Evolutionary conservation across 2,888 invertebrate genomes (phyloP), one percentile per base, ranked within the genome.

Genomic region (Ashinkailepas kermadecensis): DNA sequence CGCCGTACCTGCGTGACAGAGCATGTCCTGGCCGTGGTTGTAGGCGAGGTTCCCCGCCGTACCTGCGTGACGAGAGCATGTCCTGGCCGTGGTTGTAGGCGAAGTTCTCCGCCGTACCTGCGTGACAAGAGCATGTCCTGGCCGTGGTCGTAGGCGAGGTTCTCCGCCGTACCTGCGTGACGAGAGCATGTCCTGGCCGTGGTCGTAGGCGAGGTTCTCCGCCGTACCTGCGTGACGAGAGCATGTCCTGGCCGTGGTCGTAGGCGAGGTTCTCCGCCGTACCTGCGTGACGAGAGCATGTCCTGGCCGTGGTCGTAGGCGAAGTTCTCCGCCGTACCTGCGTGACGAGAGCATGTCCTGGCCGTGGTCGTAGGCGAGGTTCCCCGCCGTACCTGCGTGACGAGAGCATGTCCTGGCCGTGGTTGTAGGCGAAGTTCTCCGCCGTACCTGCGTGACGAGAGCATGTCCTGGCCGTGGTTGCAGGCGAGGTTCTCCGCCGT

Each of bases 191-290:
- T 79, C 57, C 1, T 79, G 12, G 25, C 21, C 58, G 15, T 57
- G 79, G n/a, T n/a, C 23, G 79, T 79, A 79, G 58, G 79, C 79
- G 7, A 79, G 58, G 58, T 79, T 79, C 25, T 79, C 79, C 13
- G 58, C 59, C 79, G 79, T n/a, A n/a, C n/a, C n/a, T n/a, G n/a
- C 39, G 39, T 10, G 74, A 23, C 10, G 65, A n/a, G 11, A 74
- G 15, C 18, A 54, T 12, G 23, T 79, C 57, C 1, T 79, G 12
- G 25, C 21, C 58, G 15, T 57, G 79, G n/a, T n/a, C 23, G 79
- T 79, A 79, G 58, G 79, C 79, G 7, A 79, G 58, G 58, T 79
- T 79, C 25, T 79, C 79, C 13, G 58, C 59, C 79, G 79, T n/a
- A n/a, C n/a, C n/a, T n/a, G n/a, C 39, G 39, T 10, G 74, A 23